A percentile compares a stretch with the other conserved stretches of the same genome.
Conservation (phyloP, 2,888 invertebrate species). For the Drosophila nigricruria region DNA sequence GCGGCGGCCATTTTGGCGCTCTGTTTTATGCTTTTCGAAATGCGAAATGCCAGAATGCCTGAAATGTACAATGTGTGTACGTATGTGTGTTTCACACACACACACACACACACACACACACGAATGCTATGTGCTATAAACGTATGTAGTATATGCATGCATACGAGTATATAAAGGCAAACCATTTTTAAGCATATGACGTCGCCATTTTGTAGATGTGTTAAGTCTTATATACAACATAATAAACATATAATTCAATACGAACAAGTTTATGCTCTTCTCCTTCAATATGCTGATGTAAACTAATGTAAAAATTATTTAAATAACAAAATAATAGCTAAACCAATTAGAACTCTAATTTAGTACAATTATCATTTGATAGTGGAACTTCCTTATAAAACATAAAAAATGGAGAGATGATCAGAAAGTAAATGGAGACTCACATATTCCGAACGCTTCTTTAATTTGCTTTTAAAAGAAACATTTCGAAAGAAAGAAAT, state of each 20-base stretch:
- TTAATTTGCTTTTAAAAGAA: no score
- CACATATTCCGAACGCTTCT: no score
- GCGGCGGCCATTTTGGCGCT: slow-evolving; percentile 65
- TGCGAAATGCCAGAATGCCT: slow-evolving; percentile 70
- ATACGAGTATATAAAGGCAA: slow-evolving; percentile 20
- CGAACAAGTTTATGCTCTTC: not conserved
- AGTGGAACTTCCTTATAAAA: not conserved
- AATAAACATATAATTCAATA: not conserved
- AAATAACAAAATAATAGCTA: not conserved
- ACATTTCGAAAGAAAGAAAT: no score
- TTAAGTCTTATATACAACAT: not conserved
- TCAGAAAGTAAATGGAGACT: no score
- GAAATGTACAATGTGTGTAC: slow-evolving; percentile 64
- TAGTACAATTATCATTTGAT: not conserved
- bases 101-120: not conserved
- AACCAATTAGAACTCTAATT: not conserved
- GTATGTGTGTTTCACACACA: not conserved
- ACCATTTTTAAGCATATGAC: slow-evolving; percentile 33
- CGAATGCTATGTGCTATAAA: not conserved
- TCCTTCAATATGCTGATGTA: no score
- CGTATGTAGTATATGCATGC: no score
- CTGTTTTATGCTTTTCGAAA: slow-evolving; percentile 54
- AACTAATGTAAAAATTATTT: no score
- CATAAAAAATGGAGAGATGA: not conserved
- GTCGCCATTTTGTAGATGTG: slow-evolving; percentile 30